Evolutionary conservation across 2,113 vertebrate genomes (phyloP).

Genomic region (Anoura caudifer): DNA sequence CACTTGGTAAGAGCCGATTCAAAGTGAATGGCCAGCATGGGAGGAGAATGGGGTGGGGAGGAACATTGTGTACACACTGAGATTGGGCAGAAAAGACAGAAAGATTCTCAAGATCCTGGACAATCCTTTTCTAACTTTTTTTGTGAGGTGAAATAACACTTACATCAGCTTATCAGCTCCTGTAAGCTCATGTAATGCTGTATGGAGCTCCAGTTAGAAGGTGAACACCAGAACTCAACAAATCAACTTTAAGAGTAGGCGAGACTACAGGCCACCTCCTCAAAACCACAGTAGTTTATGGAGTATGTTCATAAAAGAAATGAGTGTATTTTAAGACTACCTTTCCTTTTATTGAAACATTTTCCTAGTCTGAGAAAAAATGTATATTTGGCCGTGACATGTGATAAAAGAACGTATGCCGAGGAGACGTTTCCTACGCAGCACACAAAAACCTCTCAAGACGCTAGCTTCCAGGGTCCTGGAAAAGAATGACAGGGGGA

Average conservation of each 20-base stretch:
- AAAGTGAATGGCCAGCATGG: background rate
- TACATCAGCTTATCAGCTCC: background rate
- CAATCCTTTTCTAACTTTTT: background rate
- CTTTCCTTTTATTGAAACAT: constrained; percentile 16
- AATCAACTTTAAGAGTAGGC: constrained; percentile 1
- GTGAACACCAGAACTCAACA: background rate
- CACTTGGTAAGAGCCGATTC: background rate
- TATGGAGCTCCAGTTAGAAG: background rate
- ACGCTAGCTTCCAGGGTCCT: background rate
- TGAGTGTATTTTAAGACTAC: background rate
- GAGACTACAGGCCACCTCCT: background rate
- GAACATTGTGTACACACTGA: background rate
- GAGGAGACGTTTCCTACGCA: background rate
- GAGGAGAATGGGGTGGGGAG: too few species aligned
- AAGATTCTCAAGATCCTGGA: background rate
- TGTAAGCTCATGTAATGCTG: background rate
- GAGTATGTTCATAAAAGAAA: background rate
- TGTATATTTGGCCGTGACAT: background rate
- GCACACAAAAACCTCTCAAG: background rate
- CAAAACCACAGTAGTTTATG: background rate
- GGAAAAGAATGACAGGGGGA: background rate
- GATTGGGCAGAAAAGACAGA: background rate
- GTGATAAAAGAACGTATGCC: background rate
- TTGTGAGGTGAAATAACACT: background rate
- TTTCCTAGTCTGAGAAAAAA: background rate